phyloP scores from a whole-genome alignment of 2,113 vertebrate genomes.

The Octodon degus region DNA sequence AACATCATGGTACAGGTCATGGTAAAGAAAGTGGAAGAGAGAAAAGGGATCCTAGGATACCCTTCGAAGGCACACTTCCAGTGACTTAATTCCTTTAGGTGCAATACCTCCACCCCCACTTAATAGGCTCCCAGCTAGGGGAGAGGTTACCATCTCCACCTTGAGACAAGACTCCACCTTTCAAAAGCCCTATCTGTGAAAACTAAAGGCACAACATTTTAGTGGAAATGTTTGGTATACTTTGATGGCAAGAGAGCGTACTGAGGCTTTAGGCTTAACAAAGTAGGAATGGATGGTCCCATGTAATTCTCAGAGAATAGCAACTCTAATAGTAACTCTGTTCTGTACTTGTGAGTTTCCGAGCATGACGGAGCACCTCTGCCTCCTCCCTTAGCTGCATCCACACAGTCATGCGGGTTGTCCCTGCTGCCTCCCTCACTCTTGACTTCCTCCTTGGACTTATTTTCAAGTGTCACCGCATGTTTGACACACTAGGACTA shows the following conservation, averaged over 20 bases:
- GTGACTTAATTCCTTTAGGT: not conserved
- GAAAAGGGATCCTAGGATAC: not conserved
- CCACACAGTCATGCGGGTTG: not conserved
- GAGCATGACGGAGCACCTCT: not conserved
- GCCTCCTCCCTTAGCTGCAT: not conserved
- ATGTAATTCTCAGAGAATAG: not conserved
- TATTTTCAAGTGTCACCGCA: not conserved
- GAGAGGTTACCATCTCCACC: not conserved
- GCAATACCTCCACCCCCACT: not conserved
- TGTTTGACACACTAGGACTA: not conserved
- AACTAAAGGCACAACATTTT: not conserved
- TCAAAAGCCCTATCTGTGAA: not conserved
- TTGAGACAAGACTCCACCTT: not conserved
- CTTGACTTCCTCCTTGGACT: not conserved
- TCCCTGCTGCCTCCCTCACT: rapidly evolving
- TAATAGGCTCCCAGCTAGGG: not conserved
- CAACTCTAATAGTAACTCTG: too few relatives aligned
- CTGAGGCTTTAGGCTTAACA: too few relatives aligned
- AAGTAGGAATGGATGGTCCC: rapidly evolving
- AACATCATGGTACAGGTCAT: not conserved
- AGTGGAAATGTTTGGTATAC: not conserved
- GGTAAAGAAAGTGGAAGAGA: not conserved
- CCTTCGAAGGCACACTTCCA: not conserved
- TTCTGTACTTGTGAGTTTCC: not conserved
- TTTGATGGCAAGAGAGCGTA: not conserved